Conservation (phyloP, 2,888 invertebrate genomes). For the Linnaemya vulpina region DNA sequence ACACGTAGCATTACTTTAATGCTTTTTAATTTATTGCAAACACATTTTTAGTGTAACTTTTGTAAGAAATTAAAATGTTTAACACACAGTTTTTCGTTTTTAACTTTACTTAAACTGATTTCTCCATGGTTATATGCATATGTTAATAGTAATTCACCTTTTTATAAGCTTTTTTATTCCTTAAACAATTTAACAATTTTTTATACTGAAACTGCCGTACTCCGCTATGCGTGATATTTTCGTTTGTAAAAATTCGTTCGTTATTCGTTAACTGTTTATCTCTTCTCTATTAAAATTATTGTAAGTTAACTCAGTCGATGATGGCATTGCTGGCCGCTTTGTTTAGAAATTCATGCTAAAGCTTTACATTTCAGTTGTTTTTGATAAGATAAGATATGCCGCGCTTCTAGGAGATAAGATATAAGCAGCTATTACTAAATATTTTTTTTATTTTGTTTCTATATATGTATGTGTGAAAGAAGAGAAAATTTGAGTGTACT, state of each 20-base stretch:
- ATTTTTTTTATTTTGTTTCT: background rate
- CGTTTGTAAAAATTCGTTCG: slow-evolving; percentile 61
- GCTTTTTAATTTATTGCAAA: background rate
- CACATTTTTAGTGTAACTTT: background rate
- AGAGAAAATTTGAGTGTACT: background rate
- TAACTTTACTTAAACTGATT: background rate
- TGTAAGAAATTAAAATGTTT: background rate
- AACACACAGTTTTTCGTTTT: background rate
- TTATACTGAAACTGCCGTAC: background rate
- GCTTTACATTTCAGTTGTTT: slow-evolving; percentile 56
- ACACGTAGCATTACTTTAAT: background rate
- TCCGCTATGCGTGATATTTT: slow-evolving; percentile 13
- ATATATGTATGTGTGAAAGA: background rate
- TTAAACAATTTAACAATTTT: background rate
- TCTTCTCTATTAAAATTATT: slow-evolving; percentile 43
- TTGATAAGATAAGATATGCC: slow-evolving; percentile 67
- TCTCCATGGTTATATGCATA: background rate
- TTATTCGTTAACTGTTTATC: slow-evolving; percentile 58
- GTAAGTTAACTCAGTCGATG: slow-evolving; percentile 50
- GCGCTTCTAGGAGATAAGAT: slow-evolving; percentile 58
- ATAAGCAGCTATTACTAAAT: slow-evolving; percentile 52
- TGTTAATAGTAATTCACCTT: slow-evolving; percentile 17
- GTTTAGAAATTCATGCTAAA: slow-evolving; percentile 57
- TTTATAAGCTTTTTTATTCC: slow-evolving; percentile 5
- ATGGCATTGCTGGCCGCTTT: slow-evolving; percentile 48